Evolutionary conservation across 2,797 vertebrate genomes (phyloP), one percentile per base, ranked within the genome.

Genomic region (Rhodeus uyekii): DNA sequence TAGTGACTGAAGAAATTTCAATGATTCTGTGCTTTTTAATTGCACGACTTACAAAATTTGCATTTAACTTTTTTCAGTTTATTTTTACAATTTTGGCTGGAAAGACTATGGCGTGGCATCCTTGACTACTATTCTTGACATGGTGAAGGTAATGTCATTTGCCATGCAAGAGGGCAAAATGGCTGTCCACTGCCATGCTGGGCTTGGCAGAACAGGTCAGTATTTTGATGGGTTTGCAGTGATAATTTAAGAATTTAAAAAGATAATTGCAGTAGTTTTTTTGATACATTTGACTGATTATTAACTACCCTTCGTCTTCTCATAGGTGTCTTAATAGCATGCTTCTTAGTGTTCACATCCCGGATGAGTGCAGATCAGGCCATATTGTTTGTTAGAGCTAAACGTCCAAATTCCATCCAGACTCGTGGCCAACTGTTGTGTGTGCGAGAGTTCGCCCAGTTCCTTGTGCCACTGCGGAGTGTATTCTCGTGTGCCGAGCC

Each of bases 71-170:
- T 93, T 65, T 55, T 88, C 87, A 99, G 98, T 99, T 90, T 99
- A 98, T 91, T 99, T 99, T 93, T 99, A 99, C 92, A 99, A 99
- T 92, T 99, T 99, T 85, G 97, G 97, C 32, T 99, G 98, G 98
- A 99, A 99, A 89, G 98, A 99, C 91, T 99, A 99, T 27, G 98
- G 97, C 5, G 97, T 99, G 80, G 98, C 97, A 0, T 99, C 98
- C 80, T 95, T 99, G 76, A 98, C 96, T 0, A 96, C 97, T 27
- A 96, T 99, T 89, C 95, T 99, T 1, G 98, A 99, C 88, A 99
- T 99, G 98, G 98, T 99, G 24, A 99, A 99, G 87, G 98, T 99
- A 82, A 97, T 99, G 97, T 94, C 97, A 4, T 99, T 99, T 76
- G 97, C 97, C 58, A 92, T 98, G 86, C 97, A 98, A 89, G 98